phyloP scores from a whole-genome alignment of 2,888 invertebrate species.

The Amphiduros pacificus region DNA sequence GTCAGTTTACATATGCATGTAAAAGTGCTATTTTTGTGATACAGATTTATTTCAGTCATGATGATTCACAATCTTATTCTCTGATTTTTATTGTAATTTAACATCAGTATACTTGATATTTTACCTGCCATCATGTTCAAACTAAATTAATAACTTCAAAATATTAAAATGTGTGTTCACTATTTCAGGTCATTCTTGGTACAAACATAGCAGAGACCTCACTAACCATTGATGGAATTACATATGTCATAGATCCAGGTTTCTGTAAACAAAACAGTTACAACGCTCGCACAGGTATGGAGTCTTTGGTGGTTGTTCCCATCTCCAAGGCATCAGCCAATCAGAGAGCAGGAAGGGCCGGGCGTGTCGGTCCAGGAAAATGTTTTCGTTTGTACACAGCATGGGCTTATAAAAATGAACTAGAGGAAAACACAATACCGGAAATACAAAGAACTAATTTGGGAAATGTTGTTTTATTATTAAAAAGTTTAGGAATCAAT shows the following conservation, averaged over 20 bases:
- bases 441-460: conserved; percentile 98
- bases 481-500: conserved; percentile 96
- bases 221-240: conserved; percentile 96
- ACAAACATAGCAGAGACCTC: conserved; percentile 99
- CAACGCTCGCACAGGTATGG: conserved; percentile 96
- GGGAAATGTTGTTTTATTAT: conserved; percentile 93
- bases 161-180: background rate
- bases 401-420: conserved; percentile 98
- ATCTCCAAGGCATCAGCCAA: conserved; percentile 95
- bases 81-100: background rate
- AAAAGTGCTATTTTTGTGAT: background rate
- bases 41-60: background rate
- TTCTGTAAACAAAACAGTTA: conserved; percentile 99
- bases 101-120: background rate
- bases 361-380: conserved; percentile 90
- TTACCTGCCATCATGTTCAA: background rate
- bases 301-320: conserved; percentile 96
- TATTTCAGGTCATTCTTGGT: conserved; percentile 79
- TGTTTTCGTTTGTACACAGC: conserved; percentile 97
- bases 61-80: background rate
- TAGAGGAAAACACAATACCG: conserved; percentile 96
- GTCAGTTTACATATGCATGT: conserved; percentile 45
- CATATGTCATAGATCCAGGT: conserved; percentile 99
- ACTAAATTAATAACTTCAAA: background rate
- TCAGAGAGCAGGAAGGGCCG: conserved; percentile 94